Conservation (phyloP, 2,113 vertebrate species). For the Oryzias javanicus region DNA sequence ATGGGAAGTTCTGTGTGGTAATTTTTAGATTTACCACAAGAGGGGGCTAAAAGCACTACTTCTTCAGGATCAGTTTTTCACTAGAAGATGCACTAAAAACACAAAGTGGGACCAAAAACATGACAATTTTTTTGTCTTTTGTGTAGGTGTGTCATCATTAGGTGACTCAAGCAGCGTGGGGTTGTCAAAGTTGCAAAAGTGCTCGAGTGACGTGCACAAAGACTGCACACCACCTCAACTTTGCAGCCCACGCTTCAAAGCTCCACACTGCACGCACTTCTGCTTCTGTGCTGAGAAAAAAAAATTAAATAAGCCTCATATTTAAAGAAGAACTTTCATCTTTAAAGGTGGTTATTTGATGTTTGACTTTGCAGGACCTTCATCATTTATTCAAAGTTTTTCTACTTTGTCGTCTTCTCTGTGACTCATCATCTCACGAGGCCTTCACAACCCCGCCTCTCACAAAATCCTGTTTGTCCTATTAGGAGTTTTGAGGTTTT, state of each 20-base stretch:
- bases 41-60: constrained; percentile 22
- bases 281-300: constrained; percentile 1
- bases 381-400: not conserved
- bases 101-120: too few species aligned
- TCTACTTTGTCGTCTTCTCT: constrained; percentile 15
- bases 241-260: constrained; percentile 5
- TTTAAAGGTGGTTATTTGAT: not conserved
- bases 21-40: constrained; percentile 50
- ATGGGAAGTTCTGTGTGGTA: constrained; percentile 5
- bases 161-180: constrained; percentile 36
- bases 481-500: too few species aligned
- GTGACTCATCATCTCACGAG: constrained; percentile 50
- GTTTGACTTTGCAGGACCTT: constrained; percentile 7
- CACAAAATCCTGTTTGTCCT: not conserved
- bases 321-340: not conserved
- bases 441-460: constrained; percentile 14
- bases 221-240: constrained; percentile 8
- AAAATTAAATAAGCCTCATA: not conserved
- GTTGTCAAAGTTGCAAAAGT: constrained; percentile 27
- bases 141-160: constrained; percentile 5
- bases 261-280: constrained; percentile 20
- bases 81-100: not conserved
- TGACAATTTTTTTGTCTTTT: not conserved
- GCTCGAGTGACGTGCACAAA: not conserved
- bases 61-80: not conserved